These are phyloP conservation scores for Trachelus troglodyta DNA, from an alignment of 2,888 invertebrate species.

Conservation along the genomic window DNA sequence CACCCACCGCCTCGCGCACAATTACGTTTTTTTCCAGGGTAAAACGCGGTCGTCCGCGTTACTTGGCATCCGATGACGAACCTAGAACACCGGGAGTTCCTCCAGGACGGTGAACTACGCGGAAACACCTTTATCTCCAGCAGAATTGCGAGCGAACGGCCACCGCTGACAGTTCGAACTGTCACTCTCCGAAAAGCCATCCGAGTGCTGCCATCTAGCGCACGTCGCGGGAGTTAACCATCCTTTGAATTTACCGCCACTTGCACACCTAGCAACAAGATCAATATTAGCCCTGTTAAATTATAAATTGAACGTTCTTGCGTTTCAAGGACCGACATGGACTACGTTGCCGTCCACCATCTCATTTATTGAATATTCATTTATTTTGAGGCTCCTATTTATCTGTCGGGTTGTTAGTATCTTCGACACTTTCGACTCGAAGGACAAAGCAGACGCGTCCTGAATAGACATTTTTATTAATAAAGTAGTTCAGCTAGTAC, in stretches of 20 bases:
- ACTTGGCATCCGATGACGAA: neutral
- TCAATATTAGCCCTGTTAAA: constrained; percentile 35
- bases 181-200: constrained; percentile 28
- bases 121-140: constrained; percentile 45
- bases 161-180: constrained; percentile 57
- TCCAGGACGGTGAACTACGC: constrained; percentile 7
- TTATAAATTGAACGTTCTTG: constrained; percentile 7
- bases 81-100: neutral
- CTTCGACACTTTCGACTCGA: neutral
- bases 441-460: neutral
- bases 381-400: neutral
- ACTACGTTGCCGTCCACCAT: neutral
- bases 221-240: neutral
- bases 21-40: constrained; percentile 27
- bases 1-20: constrained; percentile 49
- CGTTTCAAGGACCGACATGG: neutral
- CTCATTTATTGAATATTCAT: neutral
- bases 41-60: neutral
- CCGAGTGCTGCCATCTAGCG: constrained; percentile 38
- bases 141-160: constrained; percentile 41
- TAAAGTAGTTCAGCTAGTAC: constrained; percentile 7
- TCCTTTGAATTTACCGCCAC: constrained; percentile 17
- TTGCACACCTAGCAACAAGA: constrained; percentile 51
- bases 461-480: constrained; percentile 6
- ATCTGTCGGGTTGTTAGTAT: neutral